phyloP scores from a whole-genome alignment of 2,888 invertebrate species.

The Rhingia rostrata region DNA sequence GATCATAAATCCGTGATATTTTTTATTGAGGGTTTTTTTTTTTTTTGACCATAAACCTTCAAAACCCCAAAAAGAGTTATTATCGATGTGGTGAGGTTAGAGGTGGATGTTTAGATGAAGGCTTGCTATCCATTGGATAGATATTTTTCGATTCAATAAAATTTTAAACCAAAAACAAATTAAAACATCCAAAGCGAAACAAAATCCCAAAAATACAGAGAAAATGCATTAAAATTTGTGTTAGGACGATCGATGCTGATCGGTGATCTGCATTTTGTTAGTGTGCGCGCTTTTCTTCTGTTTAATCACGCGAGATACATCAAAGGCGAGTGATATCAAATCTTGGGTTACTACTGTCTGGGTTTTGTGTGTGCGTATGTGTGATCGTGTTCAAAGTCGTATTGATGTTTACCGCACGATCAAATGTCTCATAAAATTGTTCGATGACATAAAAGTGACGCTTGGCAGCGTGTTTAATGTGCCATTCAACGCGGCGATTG shows the following conservation, averaged over 20 bases:
- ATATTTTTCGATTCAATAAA: slow-evolving; percentile 19
- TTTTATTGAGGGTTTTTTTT: slow-evolving; percentile 53
- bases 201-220: not conserved
- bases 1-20: slow-evolving; percentile 51
- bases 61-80: slow-evolving; percentile 32
- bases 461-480: slow-evolving; percentile 63
- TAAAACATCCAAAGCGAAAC: slow-evolving; percentile 36
- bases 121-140: not conserved
- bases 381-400: slow-evolving; percentile 7
- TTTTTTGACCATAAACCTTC: slow-evolving; percentile 28
- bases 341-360: slow-evolving; percentile 7
- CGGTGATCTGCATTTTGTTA: slow-evolving; percentile 13
- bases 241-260: slow-evolving; percentile 26
- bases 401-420: slow-evolving; percentile 43
- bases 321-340: slow-evolving; percentile 20
- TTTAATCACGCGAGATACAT: slow-evolving; percentile 27
- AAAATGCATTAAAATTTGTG: slow-evolving; percentile 23
- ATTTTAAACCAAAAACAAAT: slow-evolving; percentile 56
- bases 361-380: not conserved
- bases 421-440: slow-evolving; percentile 66
- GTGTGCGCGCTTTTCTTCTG: slow-evolving; percentile 24
- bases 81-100: not conserved
- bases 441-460: slow-evolving; percentile 73
- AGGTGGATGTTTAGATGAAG: no score
- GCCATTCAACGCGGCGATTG: slow-evolving; percentile 30